A percentile compares a stretch with the other conserved stretches of the same genome.
phyloP scores from a whole-genome alignment of 2,888 invertebrate species.

The Apomyelois bistriatella region DNA sequence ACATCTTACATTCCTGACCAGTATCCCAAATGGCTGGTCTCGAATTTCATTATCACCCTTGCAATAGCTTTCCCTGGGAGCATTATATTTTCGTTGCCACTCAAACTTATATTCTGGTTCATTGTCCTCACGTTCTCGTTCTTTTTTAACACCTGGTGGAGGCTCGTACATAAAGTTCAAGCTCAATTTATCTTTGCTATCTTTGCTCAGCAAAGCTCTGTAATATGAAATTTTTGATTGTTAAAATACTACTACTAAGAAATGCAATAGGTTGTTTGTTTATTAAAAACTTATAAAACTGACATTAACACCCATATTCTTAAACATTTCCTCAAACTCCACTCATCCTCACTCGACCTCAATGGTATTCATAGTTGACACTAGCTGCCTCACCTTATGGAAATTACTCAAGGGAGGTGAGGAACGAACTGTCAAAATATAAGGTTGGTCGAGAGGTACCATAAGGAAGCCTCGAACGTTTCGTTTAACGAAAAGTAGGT shows the following conservation, averaged over 20 bases:
- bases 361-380: too few species aligned
- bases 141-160: slow-evolving; percentile 97
- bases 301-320: too few species aligned
- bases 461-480: too few species aligned
- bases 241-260: neutral
- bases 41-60: slow-evolving; percentile 98
- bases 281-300: too few species aligned
- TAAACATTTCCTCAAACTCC: too few species aligned
- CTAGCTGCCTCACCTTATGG: too few species aligned
- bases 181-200: slow-evolving; percentile 98
- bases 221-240: slow-evolving; percentile 21
- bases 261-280: neutral
- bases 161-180: slow-evolving; percentile 99
- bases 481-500: too few species aligned
- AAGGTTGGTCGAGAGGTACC: too few species aligned
- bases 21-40: slow-evolving; percentile 99
- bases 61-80: slow-evolving; percentile 98
- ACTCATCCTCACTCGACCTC: too few species aligned
- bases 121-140: slow-evolving; percentile 93
- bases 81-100: slow-evolving; percentile 99
- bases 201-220: slow-evolving; percentile 97
- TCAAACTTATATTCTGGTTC: slow-evolving; percentile 99
- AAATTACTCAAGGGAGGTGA: too few species aligned
- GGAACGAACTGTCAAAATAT: too few species aligned
- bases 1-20: slow-evolving; percentile 97